Evolutionary conservation across 1,140 invertebrate species (phyloP).

Genomic region (Drosophila subpulchrella): DNA sequence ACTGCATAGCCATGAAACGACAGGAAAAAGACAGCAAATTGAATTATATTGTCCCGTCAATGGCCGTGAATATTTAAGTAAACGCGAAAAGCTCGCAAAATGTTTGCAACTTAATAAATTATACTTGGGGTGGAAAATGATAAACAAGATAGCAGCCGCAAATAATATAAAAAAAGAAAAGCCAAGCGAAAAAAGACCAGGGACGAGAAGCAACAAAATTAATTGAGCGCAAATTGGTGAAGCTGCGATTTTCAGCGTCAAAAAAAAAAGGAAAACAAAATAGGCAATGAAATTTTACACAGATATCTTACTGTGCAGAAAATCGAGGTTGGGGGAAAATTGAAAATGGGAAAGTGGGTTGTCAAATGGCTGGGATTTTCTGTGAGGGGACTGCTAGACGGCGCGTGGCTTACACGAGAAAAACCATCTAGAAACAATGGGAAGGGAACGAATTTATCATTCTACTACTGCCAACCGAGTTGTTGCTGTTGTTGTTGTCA

Average conservation of each 20-base stretch:
- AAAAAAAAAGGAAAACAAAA: slow-evolving; percentile 38
- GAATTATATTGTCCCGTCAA: slow-evolving; percentile 45
- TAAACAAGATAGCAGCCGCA: slow-evolving; percentile 57
- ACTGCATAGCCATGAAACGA: slow-evolving; percentile 36
- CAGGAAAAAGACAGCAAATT: slow-evolving; percentile 41
- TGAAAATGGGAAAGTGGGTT: slow-evolving; percentile 21
- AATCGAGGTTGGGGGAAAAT: slow-evolving; percentile 17
- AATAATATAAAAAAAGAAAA: slow-evolving; percentile 27
- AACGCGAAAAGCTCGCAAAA: slow-evolving; percentile 54
- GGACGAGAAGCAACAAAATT: slow-evolving; percentile 62
- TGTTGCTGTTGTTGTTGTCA: slow-evolving; percentile 58
- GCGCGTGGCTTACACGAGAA: slow-evolving; percentile 38
- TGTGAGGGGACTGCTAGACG: slow-evolving; percentile 25
- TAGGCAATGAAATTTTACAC: slow-evolving; percentile 59
- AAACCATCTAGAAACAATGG: slow-evolving; percentile 34
- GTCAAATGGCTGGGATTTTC: slow-evolving; percentile 23
- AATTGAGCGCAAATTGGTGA: slow-evolving; percentile 79
- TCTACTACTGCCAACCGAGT: slow-evolving; percentile 21
- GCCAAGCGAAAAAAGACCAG: background rate
- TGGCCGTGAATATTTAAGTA: slow-evolving; percentile 30
- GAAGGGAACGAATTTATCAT: slow-evolving; percentile 71
- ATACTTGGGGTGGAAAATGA: slow-evolving; percentile 42
- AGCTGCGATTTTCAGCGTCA: slow-evolving; percentile 54
- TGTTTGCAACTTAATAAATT: slow-evolving; percentile 67
- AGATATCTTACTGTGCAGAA: slow-evolving; percentile 23